These are phyloP conservation scores for Synchiropus splendidus DNA, from an alignment of 2,113 vertebrate genomes.

Conservation along the genomic window DNA sequence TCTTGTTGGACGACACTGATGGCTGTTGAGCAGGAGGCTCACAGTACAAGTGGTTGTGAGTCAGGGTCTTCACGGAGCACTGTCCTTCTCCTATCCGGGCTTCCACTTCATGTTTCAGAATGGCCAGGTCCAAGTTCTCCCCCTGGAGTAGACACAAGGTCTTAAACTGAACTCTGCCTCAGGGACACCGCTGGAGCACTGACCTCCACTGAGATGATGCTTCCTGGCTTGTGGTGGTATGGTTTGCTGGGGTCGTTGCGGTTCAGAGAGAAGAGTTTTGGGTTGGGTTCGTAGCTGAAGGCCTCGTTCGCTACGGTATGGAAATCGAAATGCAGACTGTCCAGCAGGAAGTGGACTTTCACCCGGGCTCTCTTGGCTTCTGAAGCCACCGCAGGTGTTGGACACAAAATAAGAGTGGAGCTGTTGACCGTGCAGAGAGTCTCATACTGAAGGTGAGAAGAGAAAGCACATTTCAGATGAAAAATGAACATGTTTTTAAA, in stretches of 20 bases:
- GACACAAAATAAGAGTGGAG: constrained; percentile 79
- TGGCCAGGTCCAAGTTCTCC: constrained; percentile 86
- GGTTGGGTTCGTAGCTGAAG: constrained; percentile 85
- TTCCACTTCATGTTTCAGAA: constrained; percentile 89
- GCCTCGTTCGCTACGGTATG: constrained; percentile 65
- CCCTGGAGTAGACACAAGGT: constrained; percentile 60
- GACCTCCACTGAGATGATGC: constrained; percentile 94
- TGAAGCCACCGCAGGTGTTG: constrained; percentile 76
- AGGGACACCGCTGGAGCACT: background rate
- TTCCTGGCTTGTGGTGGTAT: constrained; percentile 89
- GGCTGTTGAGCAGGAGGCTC: constrained; percentile 85
- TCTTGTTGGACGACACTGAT: constrained; percentile 52
- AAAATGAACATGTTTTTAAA: no score
- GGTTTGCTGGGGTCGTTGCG: constrained; percentile 76
- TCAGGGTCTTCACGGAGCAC: constrained; percentile 87
- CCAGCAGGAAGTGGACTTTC: constrained; percentile 83
- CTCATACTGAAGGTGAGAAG: constrained; percentile 66
- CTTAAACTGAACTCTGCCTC: no score
- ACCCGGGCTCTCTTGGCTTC: constrained; percentile 60
- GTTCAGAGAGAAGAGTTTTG: constrained; percentile 74
- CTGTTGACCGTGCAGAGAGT: constrained; percentile 77
- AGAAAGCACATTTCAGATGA: background rate
- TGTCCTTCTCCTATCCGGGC: constrained; percentile 86
- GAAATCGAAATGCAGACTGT: constrained; percentile 87
- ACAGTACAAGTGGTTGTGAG: constrained; percentile 88